Evolutionary conservation across 2,888 invertebrate species (phyloP), one percentile per base, ranked within the genome.

Genomic region (Panopea generosa): DNA sequence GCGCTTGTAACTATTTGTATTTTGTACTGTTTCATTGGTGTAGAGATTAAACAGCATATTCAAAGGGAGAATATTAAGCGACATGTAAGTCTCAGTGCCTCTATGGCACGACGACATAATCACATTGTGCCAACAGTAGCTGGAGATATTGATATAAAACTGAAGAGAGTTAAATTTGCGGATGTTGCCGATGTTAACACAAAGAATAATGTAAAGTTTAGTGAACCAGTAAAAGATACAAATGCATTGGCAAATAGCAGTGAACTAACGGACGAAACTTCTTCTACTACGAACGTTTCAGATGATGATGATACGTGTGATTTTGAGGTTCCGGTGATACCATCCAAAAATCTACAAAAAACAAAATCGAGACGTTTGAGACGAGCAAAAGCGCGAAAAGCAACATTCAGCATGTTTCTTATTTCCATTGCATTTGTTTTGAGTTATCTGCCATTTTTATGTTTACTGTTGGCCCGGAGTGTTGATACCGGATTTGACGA

Each of bases 381-480:
- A 40, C 65, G 73, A 27, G 73, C 66, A 7, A 62, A 77, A n/a
- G 83, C 83, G 0, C 63, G 77, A 40, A 85, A 77, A 43, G 84
- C 85, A 0, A 82, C 85, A 14, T 85, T 80, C 59, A 59, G 84
- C 1, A 81, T 85, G 84, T 85, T 84, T 60, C 47, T 83, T 7
- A 82, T 85, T 24, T 75, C 83, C 3, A 53, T 83, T 20, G 79
- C 70, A 11, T 85, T 83, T 56, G 75, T 85, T 22, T 40, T 83
- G 29, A 83, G 77, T 62, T 82, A 73, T 56, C 60, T 85, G 24
- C 85, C 85, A 0, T 72, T 81, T 60, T 71, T 85, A n/a, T 47
- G 72, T 18, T 63, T 85, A 18, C 63, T 83, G 45, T 38, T 81
- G 11, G 38, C 77, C 0, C 29, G 82, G 14, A 61, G 55, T 33